Percentiles rank a stretch among this genome's conserved stretches.
phyloP scores from a whole-genome alignment of 2,113 vertebrate genomes.

The Microcebus murinus region DNA sequence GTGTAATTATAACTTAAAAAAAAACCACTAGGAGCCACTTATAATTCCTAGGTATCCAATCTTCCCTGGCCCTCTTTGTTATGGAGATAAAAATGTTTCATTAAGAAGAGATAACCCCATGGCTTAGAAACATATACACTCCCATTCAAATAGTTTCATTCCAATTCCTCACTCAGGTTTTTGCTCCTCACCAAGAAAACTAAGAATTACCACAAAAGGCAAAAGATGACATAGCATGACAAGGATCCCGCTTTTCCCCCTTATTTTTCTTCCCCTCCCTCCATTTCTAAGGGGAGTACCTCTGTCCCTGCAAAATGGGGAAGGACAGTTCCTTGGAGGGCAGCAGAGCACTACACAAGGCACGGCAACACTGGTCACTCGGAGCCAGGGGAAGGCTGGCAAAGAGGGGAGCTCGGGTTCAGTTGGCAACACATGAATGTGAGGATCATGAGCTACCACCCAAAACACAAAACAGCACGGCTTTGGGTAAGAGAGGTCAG shows the following conservation, averaged over 20 bases:
- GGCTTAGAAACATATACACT: background rate
- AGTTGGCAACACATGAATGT: background rate
- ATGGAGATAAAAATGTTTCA: background rate
- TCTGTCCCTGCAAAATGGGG: background rate
- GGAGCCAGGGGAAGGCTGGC: too few species aligned
- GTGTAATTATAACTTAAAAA: background rate
- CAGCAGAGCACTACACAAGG: background rate
- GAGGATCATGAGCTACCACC: background rate
- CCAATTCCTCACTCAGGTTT: background rate
- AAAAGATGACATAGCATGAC: background rate
- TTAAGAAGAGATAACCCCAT: background rate
- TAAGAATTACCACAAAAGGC: background rate
- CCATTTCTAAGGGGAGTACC: background rate
- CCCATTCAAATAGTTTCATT: background rate
- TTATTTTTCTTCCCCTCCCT: background rate
- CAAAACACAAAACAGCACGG: background rate
- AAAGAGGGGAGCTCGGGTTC: background rate
- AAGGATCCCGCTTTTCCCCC: background rate
- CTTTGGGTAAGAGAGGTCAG: background rate
- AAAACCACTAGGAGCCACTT: background rate
- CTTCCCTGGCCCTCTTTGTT: background rate
- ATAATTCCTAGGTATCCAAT: slow-evolving; percentile 7
- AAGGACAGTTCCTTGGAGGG: background rate
- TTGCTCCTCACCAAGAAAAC: background rate
- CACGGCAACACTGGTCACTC: background rate